Conservation (phyloP, 2,888 invertebrate genomes). For the Helleia helle region DNA sequence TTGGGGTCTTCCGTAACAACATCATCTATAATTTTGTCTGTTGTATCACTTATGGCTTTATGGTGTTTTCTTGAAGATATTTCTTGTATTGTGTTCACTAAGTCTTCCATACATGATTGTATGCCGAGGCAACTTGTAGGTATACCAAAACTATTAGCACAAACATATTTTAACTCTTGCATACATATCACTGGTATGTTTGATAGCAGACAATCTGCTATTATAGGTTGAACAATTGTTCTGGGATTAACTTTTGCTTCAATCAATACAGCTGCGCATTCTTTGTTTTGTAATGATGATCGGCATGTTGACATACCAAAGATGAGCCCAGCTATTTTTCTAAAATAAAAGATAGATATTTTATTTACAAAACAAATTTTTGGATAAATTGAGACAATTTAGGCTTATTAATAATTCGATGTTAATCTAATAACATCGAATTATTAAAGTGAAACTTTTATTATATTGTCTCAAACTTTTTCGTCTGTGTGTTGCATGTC, state of each 20-base stretch:
- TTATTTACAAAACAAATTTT: no score
- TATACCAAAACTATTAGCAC: conserved; percentile 46
- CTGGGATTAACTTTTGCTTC: conserved; percentile 53
- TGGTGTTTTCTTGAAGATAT: conserved; percentile 30
- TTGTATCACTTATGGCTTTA: not conserved
- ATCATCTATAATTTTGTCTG: not conserved
- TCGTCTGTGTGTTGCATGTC: no score
- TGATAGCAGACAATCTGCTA: conserved; percentile 39
- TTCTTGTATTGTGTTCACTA: conserved; percentile 25
- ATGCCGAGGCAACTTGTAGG: conserved; percentile 55
- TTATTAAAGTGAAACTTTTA: no score
- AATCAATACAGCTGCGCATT: conserved; percentile 49
- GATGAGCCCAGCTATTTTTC: conserved; percentile 46
- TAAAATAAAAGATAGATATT: conserved; percentile 34
- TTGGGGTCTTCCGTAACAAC: conserved; percentile 1
- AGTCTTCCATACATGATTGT: conserved; percentile 30
- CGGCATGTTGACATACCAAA: conserved; percentile 55
- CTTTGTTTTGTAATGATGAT: conserved; percentile 28
- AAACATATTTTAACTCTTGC: conserved; percentile 37
- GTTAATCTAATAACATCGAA: no score
- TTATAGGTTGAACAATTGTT: conserved; percentile 50
- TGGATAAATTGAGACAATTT: no score
- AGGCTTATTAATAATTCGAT: no score
- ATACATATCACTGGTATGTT: conserved; percentile 50
- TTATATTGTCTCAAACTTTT: no score